Evolutionary conservation across 2,888 invertebrate species (phyloP), one percentile per base, ranked within the genome.

Genomic region (Dryococelus australis): DNA sequence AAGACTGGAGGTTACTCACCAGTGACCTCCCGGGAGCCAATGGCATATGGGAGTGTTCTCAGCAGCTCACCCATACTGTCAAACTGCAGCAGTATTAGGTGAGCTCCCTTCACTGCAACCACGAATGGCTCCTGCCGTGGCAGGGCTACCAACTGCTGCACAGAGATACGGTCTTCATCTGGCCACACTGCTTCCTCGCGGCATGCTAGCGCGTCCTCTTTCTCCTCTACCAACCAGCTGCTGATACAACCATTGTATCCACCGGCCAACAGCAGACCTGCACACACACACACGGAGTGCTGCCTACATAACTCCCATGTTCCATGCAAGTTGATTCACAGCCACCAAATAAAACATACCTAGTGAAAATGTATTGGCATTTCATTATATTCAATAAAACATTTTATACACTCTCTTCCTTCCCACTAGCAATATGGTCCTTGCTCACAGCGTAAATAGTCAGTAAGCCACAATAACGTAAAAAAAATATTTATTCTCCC

Each of bases 231-330:
- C 28, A 28, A 13, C 35, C 43, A 83, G 28, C 83, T 83, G 28
- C 83, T 83, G 35, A 83, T 35, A 28, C 83, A 35, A 26, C 83
- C 83, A 24, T 43, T 28, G 83, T 83, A 43, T 13, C 43, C 83
- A 8, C 83, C 83, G 12, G 83, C 83, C 28, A 83, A 28, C 83
- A 83, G 83, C n/a, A 83, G 3, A 24, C 28, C 83, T 83, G 35
- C 12, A 83, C 83, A 28, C 28, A 80, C 27, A 80, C 80, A 79
- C 79, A 78, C 78, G 35, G 35, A 35, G 35, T 35, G 35, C 35
- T 35, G 35, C 35, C 35, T 3, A 35, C 35, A 35, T 35, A 35
- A 35, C 35, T 35, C 35, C 35, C 4, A 35, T 35, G 35, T 35
- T 35, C 35, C 35, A 35, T 35, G 35, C 35, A 35, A 35, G 35